These are phyloP conservation scores for Syrmaticus mikado DNA, from an alignment of 2,113 vertebrate species.

Conservation along the genomic window DNA sequence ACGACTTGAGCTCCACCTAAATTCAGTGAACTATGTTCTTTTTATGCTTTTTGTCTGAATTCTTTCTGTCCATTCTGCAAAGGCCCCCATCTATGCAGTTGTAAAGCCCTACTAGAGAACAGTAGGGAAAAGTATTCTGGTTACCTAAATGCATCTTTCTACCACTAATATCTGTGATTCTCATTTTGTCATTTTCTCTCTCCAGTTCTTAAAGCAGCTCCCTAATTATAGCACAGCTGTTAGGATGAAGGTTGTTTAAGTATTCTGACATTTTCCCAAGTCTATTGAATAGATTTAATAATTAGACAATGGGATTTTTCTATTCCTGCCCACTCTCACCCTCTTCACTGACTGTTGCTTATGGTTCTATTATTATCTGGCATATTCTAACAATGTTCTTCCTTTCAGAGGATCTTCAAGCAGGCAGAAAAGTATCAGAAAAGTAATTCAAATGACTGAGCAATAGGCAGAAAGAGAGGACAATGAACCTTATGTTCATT, in stretches of 20 bases:
- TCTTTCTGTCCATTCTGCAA: not conserved
- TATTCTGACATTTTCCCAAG: conserved; percentile 35
- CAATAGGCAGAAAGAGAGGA: not conserved
- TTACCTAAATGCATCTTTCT: not conserved
- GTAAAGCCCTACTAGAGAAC: not conserved
- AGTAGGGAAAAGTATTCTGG: not conserved
- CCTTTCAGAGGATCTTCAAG: not conserved
- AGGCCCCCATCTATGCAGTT: not conserved
- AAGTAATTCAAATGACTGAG: not conserved
- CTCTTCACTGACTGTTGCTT: not conserved
- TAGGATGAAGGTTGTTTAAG: not conserved
- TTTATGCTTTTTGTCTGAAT: not conserved
- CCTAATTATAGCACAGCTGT: not conserved
- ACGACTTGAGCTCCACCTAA: not conserved
- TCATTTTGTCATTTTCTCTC: not conserved
- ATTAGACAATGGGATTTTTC: conserved; percentile 51
- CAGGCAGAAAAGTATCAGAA: not conserved
- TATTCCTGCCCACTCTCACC: conserved; percentile 24
- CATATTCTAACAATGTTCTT: not conserved
- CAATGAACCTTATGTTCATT: not conserved
- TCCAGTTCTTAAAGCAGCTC: not conserved
- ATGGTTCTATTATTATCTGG: conserved; percentile 44
- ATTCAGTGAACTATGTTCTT: not conserved
- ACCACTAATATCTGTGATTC: not conserved
- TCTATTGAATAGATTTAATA: not conserved